Conservation (phyloP, 2,888 invertebrate genomes). For the Bombylius discolor region DNA sequence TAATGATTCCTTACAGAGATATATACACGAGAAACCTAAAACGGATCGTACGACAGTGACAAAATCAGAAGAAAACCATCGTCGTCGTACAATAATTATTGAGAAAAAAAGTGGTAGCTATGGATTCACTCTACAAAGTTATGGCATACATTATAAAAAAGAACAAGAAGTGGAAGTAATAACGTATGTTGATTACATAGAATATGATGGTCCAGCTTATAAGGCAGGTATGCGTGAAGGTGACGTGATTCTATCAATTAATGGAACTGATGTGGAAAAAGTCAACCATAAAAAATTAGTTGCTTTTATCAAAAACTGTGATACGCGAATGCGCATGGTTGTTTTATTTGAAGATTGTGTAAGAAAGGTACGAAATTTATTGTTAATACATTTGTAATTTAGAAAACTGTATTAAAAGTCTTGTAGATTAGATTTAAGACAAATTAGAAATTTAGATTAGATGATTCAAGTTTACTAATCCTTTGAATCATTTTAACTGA, state of each 20-base stretch:
- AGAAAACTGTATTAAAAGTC: too few relatives aligned
- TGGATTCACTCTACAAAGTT: conserved; percentile 94
- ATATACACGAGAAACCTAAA: conserved; percentile 28
- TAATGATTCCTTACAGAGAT: too few relatives aligned
- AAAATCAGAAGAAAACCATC: conserved; percentile 71
- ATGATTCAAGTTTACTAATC: background rate
- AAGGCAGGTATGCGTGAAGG: conserved; percentile 90
- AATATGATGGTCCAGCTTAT: conserved; percentile 82
- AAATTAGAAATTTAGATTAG: too few relatives aligned
- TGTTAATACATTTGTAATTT: too few relatives aligned
- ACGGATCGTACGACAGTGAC: conserved; percentile 56
- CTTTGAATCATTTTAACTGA: background rate
- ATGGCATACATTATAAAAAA: conserved; percentile 90
- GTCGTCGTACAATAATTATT: conserved; percentile 80
- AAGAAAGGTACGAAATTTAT: conserved; percentile 51
- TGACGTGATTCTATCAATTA: conserved; percentile 91
- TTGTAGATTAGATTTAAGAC: too few relatives aligned
- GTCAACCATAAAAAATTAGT: conserved; percentile 89
- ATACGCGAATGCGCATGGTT: conserved; percentile 85
- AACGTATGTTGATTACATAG: conserved; percentile 94
- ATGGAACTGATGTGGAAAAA: conserved; percentile 89
- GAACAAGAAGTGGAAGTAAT: conserved; percentile 92
- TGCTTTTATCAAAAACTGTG: conserved; percentile 81
- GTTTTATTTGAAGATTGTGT: conserved; percentile 95
- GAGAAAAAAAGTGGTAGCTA: conserved; percentile 83